Evolutionary conservation across 2,797 vertebrate genomes (phyloP), one percentile per base, ranked within the genome.

Genomic region (Pangasius macronema): DNA sequence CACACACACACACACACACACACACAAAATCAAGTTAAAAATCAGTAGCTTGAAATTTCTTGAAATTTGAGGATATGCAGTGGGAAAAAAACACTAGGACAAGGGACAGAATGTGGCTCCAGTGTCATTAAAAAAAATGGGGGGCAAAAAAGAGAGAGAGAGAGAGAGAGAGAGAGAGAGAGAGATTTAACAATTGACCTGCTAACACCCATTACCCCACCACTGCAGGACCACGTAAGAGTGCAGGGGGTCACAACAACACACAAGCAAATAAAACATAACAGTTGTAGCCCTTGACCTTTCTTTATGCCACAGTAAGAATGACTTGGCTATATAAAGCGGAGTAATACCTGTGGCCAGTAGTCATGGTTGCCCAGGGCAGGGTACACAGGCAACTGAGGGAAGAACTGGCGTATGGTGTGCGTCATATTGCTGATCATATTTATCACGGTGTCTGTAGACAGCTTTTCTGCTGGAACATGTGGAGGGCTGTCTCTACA

Each of bases 311-410:
- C 8, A 20, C n/a, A 51, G 49, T 53, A 18, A 77, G 49, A n/a
- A 51, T 39, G 6, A 36, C 4, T 39, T 6, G 0, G 9, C 3
- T 36, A 5, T 3, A 82, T 3, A 27, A 18, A 63, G 36, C 6
- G 51, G 51, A 61, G 22, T 27, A 57, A 82, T 96, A 97, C 96
- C 97, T 99, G 97, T 80, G 98, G 98, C 98, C 98, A 99, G 89
- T 98, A 98, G 94, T 99, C 98, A 30, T 99, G 98, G 95, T 99
- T 99, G n/a, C 98, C 98, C 91, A 99, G 91, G 0, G 98, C 97
- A 0, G 98, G 98, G 70, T 96, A 99, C 89, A 99, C 97, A 0
- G 95, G 96, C 82, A 97, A 90, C 89, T 97, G 92, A 87, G 97
- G 97, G 91, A 99, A 97, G 89, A 97, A 94, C n/a, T 88, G 89